Evolutionary conservation across 2,797 vertebrate species (phyloP).

Genomic region (Lates japonicus): DNA sequence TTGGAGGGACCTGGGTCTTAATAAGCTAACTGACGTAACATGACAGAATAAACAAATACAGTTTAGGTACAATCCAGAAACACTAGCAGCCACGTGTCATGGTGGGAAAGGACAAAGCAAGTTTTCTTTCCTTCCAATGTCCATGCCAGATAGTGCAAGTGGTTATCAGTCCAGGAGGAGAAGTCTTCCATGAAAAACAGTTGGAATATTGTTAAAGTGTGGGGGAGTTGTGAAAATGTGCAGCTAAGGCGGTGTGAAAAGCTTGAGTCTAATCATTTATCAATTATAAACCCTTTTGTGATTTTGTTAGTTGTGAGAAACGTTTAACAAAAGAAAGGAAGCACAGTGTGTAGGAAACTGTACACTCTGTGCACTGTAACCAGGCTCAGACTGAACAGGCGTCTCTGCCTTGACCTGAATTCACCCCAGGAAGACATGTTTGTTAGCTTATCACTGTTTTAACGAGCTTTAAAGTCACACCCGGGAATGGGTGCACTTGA

Average conservation of each 20-base stretch:
- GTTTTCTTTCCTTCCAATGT: not conserved
- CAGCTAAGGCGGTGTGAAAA: not conserved
- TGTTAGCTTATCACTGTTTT: not conserved
- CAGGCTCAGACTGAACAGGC: constrained; percentile 20
- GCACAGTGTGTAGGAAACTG: not conserved
- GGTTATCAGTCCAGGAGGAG: not conserved
- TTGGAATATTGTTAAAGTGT: not conserved
- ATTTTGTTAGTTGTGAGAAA: not conserved
- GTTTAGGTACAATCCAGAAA: not conserved
- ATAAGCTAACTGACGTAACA: not conserved
- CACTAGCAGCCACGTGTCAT: no score
- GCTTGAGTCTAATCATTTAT: not conserved
- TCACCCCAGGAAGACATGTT: constrained; percentile 29
- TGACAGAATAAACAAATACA: not conserved
- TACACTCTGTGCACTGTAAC: not conserved
- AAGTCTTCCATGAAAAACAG: not conserved
- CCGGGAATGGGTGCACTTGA: not conserved
- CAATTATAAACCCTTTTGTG: accelerated
- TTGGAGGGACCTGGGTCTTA: constrained; percentile 24
- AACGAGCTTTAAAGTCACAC: not conserved
- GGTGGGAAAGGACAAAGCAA: not conserved
- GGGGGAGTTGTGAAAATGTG: constrained; percentile 11
- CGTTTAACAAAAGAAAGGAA: not conserved
- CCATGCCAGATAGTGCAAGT: not conserved
- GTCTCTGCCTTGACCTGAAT: constrained; percentile 39